A percentile compares a stretch with the other conserved stretches of the same genome.
phyloP scores from a whole-genome alignment of 2,113 vertebrate genomes.

The Setophaga kirtlandii region DNA sequence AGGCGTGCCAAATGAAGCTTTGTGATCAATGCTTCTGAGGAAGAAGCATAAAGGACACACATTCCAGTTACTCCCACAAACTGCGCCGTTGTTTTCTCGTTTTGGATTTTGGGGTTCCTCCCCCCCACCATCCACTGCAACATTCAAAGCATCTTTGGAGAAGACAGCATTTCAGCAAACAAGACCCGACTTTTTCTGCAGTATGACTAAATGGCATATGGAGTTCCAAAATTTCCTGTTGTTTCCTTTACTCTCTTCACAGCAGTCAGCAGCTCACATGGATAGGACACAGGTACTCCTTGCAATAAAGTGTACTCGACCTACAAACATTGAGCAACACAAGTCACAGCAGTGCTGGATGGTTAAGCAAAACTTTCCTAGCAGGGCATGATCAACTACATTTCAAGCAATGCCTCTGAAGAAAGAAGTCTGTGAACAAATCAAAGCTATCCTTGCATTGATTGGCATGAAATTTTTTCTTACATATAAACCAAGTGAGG shows the following conservation, averaged over 20 bases:
- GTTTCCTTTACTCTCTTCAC: background rate
- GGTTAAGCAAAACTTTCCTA: background rate
- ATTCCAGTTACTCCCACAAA: background rate
- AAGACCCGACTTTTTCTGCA: background rate
- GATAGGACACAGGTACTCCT: background rate
- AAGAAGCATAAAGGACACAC: background rate
- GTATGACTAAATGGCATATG: fast-evolving
- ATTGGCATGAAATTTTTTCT: background rate
- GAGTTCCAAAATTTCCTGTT: background rate
- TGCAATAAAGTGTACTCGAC: fast-evolving
- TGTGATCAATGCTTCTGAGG: background rate
- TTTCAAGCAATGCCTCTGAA: background rate
- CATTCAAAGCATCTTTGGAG: background rate
- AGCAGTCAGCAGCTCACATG: background rate
- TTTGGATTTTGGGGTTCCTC: fast-evolving
- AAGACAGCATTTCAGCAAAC: background rate
- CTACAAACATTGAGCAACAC: background rate
- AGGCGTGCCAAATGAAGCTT: background rate
- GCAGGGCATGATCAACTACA: fast-evolving
- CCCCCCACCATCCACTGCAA: background rate
- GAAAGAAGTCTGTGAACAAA: background rate
- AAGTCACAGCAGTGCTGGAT: background rate
- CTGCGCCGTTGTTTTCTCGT: background rate
- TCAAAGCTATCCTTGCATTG: background rate
- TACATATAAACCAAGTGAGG: background rate